Percentiles rank a stretch among this genome's conserved stretches.
Evolutionary conservation across 2,113 vertebrate species (phyloP).

Genomic region (Dromiciops gliroides): DNA sequence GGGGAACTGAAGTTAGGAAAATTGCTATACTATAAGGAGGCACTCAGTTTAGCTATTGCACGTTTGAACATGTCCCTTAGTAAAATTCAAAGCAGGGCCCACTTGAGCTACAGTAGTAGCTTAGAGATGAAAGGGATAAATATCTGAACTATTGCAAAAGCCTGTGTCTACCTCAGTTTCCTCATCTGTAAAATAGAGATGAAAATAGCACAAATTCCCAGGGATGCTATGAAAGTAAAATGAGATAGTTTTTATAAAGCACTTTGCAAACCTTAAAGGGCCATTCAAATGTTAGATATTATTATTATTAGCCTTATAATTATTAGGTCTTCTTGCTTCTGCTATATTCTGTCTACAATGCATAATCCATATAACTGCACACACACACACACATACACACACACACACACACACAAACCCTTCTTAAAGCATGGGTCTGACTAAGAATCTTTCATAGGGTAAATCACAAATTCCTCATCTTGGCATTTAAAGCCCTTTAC

Average conservation of each 20-base stretch:
- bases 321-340: not conserved
- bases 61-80: not conserved
- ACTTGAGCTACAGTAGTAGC: not conserved
- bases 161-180: not conserved
- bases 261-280: not conserved
- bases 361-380: not conserved
- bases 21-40: not conserved
- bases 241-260: not conserved
- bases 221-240: not conserved
- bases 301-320: not conserved
- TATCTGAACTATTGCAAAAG: not conserved
- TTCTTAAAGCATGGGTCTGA: not conserved
- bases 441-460: not conserved
- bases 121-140: not conserved
- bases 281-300: too few species aligned
- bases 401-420: too few species aligned
- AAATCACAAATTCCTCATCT: not conserved
- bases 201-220: not conserved
- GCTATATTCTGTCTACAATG: not conserved
- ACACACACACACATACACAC: too few species aligned
- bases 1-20: not conserved
- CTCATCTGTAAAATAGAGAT: not conserved
- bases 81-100: not conserved
- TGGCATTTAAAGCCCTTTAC: not conserved
- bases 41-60: not conserved